phyloP scores from a whole-genome alignment of 1,140 invertebrate genomes.

The Portunus trituberculatus region DNA sequence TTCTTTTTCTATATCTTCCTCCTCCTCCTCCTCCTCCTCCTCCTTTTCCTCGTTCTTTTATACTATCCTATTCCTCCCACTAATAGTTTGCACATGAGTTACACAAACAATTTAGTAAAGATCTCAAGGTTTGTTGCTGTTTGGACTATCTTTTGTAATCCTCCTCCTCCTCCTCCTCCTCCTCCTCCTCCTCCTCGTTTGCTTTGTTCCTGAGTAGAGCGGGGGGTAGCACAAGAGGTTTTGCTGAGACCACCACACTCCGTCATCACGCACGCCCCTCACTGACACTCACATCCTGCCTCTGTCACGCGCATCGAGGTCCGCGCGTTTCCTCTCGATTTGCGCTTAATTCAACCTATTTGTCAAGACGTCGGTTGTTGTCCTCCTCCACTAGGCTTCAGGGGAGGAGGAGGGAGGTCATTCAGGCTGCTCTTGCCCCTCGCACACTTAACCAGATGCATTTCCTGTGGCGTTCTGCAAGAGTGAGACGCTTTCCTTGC shows the following conservation, averaged over 20 bases:
- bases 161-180: too few relatives aligned
- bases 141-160: too few relatives aligned
- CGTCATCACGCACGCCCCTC: neutral
- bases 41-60: too few relatives aligned
- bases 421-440: neutral
- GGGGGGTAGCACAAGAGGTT: neutral
- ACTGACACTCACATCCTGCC: neutral
- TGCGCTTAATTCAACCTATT: neutral
- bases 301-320: neutral
- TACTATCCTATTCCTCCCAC: too few relatives aligned
- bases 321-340: neutral
- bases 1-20: neutral
- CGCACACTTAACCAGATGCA: neutral
- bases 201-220: neutral
- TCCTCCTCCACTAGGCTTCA: too few relatives aligned
- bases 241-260: neutral
- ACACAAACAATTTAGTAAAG: too few relatives aligned
- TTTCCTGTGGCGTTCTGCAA: neutral
- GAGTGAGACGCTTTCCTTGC: neutral
- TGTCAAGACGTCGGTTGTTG: neutral
- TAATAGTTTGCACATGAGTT: too few relatives aligned
- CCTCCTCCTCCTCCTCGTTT: too few relatives aligned
- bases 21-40: too few relatives aligned
- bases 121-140: too few relatives aligned
- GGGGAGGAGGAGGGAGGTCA: neutral